These are phyloP conservation scores for Exephanes ischioxanthus DNA, from an alignment of 2,888 invertebrate species.

Conservation along the genomic window DNA sequence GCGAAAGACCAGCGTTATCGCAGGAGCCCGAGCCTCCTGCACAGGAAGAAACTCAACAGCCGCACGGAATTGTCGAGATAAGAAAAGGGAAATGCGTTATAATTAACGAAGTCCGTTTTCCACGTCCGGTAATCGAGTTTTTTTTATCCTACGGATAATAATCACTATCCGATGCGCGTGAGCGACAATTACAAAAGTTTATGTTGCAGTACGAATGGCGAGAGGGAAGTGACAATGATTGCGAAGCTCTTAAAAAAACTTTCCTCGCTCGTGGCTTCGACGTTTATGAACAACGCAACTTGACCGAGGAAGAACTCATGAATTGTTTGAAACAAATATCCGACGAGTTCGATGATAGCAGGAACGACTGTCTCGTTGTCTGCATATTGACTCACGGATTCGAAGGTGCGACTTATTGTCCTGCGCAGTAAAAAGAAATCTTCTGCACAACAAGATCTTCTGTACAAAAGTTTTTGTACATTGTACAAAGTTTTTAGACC, in stretches of 20 bases:
- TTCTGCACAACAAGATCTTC: neutral
- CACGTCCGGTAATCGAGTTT: neutral
- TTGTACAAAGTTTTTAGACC: neutral
- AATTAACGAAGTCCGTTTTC: constrained; percentile 81
- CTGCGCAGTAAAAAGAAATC: neutral
- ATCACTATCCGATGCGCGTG: too few species aligned
- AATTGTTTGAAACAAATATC: constrained; percentile 72
- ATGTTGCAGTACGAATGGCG: constrained; percentile 80
- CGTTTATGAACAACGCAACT: constrained; percentile 76
- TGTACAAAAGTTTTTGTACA: neutral
- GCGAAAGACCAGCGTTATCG: neutral
- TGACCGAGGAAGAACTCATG: constrained; percentile 78
- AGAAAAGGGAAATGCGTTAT: constrained; percentile 83
- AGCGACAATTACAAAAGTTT: constrained; percentile 63
- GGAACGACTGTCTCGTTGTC: constrained; percentile 83
- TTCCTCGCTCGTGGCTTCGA: constrained; percentile 83
- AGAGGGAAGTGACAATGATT: constrained; percentile 83
- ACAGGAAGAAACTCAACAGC: neutral
- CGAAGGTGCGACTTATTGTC: constrained; percentile 66
- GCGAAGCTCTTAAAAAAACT: constrained; percentile 77
- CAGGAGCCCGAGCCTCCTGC: neutral
- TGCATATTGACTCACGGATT: constrained; percentile 85
- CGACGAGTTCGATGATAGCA: constrained; percentile 73
- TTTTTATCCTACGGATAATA: too few species aligned
- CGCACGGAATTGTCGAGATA: constrained; percentile 39